Evolutionary conservation across 2,113 vertebrate genomes (phyloP).

Genomic region (Phalacrocorax brasilianus): DNA sequence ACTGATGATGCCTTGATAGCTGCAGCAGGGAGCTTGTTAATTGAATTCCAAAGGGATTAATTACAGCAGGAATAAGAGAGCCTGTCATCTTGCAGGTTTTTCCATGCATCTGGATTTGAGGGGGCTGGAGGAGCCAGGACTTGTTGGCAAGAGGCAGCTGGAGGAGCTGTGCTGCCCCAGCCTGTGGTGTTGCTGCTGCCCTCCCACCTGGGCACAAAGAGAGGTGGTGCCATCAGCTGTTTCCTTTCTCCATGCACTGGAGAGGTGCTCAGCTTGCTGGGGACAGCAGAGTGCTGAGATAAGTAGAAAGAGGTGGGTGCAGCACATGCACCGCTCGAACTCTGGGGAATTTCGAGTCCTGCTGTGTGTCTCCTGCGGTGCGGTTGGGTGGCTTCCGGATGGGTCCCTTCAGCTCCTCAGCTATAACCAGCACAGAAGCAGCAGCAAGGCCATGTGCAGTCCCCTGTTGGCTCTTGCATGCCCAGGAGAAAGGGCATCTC

Average conservation of each 20-base stretch:
- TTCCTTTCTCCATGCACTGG: not conserved
- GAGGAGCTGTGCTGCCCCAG: not conserved
- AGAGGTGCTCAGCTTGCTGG: not conserved
- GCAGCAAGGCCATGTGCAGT: not conserved
- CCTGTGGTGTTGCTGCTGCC: too few species aligned
- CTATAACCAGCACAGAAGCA: not conserved
- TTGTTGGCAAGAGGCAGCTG: not conserved
- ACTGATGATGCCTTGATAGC: not conserved
- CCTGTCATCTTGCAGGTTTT: not conserved
- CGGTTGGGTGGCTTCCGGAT: not conserved
- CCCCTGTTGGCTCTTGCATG: not conserved
- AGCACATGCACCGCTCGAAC: not conserved
- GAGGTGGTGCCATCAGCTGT: not conserved
- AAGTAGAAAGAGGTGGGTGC: not conserved
- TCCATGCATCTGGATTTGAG: not conserved
- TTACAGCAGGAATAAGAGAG: constrained; percentile 5
- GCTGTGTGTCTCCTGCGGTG: fast-evolving
- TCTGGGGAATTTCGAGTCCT: not conserved
- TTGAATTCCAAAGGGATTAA: constrained; percentile 63
- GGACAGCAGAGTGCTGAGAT: fast-evolving
- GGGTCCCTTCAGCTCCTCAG: not conserved
- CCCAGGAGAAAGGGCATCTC: not conserved
- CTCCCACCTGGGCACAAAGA: not conserved
- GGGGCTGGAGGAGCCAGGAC: not conserved
- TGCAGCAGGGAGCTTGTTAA: constrained; percentile 44